Base-by-base conservation (phyloP, 2,797 vertebrate genomes). In the Labeo calbasu region DNA sequence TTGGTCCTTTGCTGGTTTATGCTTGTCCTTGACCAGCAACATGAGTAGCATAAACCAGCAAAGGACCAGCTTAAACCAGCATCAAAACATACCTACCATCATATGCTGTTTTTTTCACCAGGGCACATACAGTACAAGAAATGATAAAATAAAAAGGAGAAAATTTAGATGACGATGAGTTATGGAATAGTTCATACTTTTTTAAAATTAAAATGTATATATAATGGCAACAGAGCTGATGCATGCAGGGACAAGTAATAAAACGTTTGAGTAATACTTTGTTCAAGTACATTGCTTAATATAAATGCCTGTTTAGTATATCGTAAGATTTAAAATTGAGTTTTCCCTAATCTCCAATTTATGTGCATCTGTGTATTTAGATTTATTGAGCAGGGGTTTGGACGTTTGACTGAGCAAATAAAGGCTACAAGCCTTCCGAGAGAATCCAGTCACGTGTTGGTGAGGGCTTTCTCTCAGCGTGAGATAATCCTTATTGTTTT, bases 401-500 rank as follows among this genome's bases (percentile, higher is more conserved):
- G 8, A 10, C 1, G 12, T 77, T 83, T 68, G 21, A n/a, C 77
- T 21, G 10, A n/a, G 55, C 69, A 72, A 65, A 84, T 40, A 15
- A 2, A 21, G 9, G 36, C 68, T 70, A n/a, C 2, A 51, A 72
- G 19, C 17, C 72, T 72, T 70, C 61, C 43, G 9, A 28, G 21
- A 15, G 21, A 59, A 32, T 57, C 21, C 25, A 23, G 59, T 86
- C 84, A 86, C 14, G 65, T 68, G 66, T 55, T 72, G 23, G 1
- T 17, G 40, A 69, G 9, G 46, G 48, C 43, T 40, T 71, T 61
- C 46, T 12, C 61, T 66, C 48, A 13, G 70, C 14, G 5, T 32
- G 19, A 59, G 65, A 69, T 76, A 76, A 69, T 17, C 71, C 73
- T 82, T 46, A 51, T 59, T 82, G 82, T 76, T 84, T 72, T 66